These are phyloP conservation scores for Gymnothorax javanicus DNA, from an alignment of 2,797 vertebrate genomes.

Conservation along the genomic window DNA sequence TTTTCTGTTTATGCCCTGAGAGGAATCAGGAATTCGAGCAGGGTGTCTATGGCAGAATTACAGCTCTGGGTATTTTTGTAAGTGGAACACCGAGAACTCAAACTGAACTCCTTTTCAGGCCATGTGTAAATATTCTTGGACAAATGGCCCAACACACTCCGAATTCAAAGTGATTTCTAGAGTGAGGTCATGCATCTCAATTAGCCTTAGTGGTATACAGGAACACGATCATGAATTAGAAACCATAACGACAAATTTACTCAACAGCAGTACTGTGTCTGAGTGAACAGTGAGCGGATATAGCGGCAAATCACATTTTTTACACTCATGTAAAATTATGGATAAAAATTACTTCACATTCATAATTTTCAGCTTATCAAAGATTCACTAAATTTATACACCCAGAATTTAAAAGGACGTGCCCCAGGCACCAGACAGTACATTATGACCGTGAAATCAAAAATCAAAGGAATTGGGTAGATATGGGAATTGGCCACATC, in stretches of 20 bases:
- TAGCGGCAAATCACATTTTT: neutral
- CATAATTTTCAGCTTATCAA: neutral
- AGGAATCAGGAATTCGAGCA: neutral
- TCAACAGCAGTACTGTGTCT: neutral
- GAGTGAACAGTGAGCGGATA: neutral
- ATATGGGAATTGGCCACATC: neutral
- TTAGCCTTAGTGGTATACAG: neutral
- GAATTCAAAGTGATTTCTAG: constrained; percentile 9
- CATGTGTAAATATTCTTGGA: neutral
- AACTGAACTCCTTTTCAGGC: neutral
- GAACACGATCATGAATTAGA: neutral
- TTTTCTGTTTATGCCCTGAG: neutral
- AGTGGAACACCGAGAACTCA: neutral
- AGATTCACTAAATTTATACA: neutral
- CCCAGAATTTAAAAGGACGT: neutral
- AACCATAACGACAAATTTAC: neutral
- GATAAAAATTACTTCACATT: neutral
- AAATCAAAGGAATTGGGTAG: neutral
- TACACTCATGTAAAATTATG: neutral
- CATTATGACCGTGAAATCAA: neutral
- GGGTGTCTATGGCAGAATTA: neutral
- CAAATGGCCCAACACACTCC: neutral
- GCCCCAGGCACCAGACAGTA: neutral
- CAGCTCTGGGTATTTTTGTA: neutral
- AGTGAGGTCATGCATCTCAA: neutral